These are phyloP conservation scores for Lasioglossum zephyrum DNA, from an alignment of 2,888 invertebrate genomes.

Conservation along the genomic window DNA sequence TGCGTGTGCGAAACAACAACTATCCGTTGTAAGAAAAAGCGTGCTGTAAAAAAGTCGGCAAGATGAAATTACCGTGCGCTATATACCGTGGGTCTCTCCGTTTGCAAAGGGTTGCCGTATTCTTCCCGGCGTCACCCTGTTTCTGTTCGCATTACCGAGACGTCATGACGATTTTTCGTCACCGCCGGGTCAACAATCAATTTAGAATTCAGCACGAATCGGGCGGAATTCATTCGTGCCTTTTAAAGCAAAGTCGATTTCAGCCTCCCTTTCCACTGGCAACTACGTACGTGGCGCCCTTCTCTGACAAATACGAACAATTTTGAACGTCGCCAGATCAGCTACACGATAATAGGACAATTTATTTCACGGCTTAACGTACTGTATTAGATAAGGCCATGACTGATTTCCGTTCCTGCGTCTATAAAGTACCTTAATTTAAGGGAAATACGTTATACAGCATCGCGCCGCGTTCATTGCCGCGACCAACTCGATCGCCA, in stretches of 20 bases:
- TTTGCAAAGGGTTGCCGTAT: constrained; percentile 1
- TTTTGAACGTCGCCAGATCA: constrained; percentile 70
- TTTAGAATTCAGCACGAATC: constrained; percentile 71
- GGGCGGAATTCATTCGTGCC: constrained; percentile 64
- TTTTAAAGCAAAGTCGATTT: constrained; percentile 66
- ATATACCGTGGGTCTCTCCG: constrained; percentile 17
- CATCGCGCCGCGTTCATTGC: background rate
- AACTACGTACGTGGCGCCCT: constrained; percentile 60
- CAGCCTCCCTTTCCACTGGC: constrained; percentile 62
- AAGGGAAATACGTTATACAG: background rate
- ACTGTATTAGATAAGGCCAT: constrained; percentile 55
- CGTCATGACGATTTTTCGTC: constrained; percentile 63
- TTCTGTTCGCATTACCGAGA: background rate
- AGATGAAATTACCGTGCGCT: constrained; percentile 59
- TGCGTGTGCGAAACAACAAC: constrained; percentile 44
- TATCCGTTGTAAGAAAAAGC: constrained; percentile 50
- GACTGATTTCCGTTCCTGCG: constrained; percentile 30
- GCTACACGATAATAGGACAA: constrained; percentile 72
- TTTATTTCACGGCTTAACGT: constrained; percentile 70
- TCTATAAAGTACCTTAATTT: constrained; percentile 5
- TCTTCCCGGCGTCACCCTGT: background rate
- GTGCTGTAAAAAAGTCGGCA: constrained; percentile 46
- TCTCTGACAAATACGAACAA: constrained; percentile 76
- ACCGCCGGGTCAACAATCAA: constrained; percentile 47
- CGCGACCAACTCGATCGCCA: background rate